Base-by-base conservation (phyloP, 2,113 vertebrate genomes). In the Trematomus loennbergii region DNA sequence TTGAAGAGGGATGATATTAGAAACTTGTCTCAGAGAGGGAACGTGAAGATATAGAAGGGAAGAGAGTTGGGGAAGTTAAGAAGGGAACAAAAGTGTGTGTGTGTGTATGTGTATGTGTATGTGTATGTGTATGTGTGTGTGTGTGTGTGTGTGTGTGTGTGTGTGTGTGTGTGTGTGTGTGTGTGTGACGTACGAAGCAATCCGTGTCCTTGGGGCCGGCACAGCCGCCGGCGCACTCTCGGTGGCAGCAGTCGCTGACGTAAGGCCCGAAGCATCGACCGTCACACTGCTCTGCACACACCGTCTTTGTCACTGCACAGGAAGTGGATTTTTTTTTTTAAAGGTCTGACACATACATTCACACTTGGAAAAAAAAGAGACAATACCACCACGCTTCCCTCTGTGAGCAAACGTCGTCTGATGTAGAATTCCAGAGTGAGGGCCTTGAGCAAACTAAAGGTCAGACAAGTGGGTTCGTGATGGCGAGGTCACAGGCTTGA, bases 271-370 rank as follows among this genome's bases (percentile, higher is more conserved):
- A 99, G 93, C 98, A 99, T 67, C 97, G 96, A 46, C 97, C 97
- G 22, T 99, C 98, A 77, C 98, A 99, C 91, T 99, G 98, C 88
- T 99, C 97, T 0, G 97, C 98, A 62, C 98, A 99, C 91, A 99
- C 97, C 0, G 97, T 98, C 94, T 97, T 98, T 0, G 98, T 99
- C 90, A 99, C 98, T 98, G 92, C 53, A 50, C 29, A 68, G 83
- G 63, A 82, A 53, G 92, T 18, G 58, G 78, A 77, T 60, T 79
- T 58, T 86, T 73, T 29, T 29, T 29, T 29, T 29, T 72, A 84
- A 90, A 86, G 79, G 89, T 89, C 77, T 84, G 72, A 72, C 62
- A 69, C 70, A 78, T 49, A 53, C 60, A 55, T 16, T 18, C 57
- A 29, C 25, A 18, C 64, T n/a, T 77, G 29, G 22, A 13, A 63